phyloP scores from a whole-genome alignment of 1,140 invertebrate genomes.

The Neotoxoptera formosana region DNA sequence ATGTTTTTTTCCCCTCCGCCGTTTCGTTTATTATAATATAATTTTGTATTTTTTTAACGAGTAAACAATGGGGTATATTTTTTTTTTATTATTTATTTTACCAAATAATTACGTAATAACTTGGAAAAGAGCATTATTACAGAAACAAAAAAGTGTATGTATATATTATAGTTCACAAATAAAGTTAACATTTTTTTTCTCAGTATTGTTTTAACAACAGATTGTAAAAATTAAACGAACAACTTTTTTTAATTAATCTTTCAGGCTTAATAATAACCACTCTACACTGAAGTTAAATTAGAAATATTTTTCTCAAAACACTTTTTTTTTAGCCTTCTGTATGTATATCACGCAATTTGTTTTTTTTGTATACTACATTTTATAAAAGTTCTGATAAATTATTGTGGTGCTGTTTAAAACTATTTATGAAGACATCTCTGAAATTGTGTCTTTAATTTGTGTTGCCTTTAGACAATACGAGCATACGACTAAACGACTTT shows the following conservation, averaged over 20 bases:
- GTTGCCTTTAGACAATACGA: neutral
- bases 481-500: too few species aligned
- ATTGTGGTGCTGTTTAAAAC: neutral
- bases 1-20: neutral
- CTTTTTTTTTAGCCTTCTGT: neutral
- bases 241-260: conserved; percentile 58
- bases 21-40: conserved; percentile 36
- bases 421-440: conserved; percentile 5
- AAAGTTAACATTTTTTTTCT: conserved; percentile 20
- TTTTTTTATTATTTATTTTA: conserved; percentile 39
- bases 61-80: conserved; percentile 34
- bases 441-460: neutral
- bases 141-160: conserved; percentile 23
- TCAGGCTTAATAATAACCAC: conserved; percentile 53
- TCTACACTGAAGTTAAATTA: conserved; percentile 48
- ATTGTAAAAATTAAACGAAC: conserved; percentile 57
- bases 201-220: conserved; percentile 48
- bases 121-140: conserved; percentile 42
- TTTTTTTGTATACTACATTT: neutral
- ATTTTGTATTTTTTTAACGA: conserved; percentile 38
- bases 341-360: neutral
- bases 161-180: conserved; percentile 10
- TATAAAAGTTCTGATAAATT: conserved; percentile 20
- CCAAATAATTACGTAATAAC: conserved; percentile 54
- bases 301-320: conserved; percentile 51